Evolutionary conservation across 2,113 vertebrate genomes (phyloP).

Genomic region (Cheirogaleus medius): DNA sequence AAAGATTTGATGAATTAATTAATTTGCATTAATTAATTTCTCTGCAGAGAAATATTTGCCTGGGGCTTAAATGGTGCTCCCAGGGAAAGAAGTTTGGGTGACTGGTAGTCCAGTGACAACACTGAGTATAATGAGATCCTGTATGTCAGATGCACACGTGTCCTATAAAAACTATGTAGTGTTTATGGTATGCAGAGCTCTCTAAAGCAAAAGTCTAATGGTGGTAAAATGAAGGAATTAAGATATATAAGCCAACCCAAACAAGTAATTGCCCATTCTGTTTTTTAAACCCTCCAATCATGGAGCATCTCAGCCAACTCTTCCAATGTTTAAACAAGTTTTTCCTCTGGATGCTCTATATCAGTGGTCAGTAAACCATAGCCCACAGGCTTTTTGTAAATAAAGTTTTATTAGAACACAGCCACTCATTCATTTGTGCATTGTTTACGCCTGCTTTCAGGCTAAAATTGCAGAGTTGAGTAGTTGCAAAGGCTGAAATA

Average conservation of each 20-base stretch:
- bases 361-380: not conserved
- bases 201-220: not conserved
- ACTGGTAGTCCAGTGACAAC: not conserved
- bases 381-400: not conserved
- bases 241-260: not conserved
- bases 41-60: not conserved
- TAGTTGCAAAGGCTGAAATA: not conserved
- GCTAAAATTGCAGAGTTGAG: not conserved
- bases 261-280: not conserved
- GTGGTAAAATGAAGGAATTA: not conserved
- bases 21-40: not conserved
- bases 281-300: not conserved
- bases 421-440: not conserved
- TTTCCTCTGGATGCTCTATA: not conserved
- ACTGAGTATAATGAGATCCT: not conserved
- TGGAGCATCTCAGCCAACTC: not conserved
- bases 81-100: not conserved
- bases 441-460: not conserved
- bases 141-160: rapidly evolving
- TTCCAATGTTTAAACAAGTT: not conserved
- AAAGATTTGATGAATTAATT: not conserved
- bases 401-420: not conserved
- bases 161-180: not conserved
- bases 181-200: not conserved
- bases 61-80: not conserved